Percentiles rank a stretch among this genome's conserved stretches.
Conservation (phyloP, 1,140 invertebrate species). For the Sarcophaga bullata region DNA sequence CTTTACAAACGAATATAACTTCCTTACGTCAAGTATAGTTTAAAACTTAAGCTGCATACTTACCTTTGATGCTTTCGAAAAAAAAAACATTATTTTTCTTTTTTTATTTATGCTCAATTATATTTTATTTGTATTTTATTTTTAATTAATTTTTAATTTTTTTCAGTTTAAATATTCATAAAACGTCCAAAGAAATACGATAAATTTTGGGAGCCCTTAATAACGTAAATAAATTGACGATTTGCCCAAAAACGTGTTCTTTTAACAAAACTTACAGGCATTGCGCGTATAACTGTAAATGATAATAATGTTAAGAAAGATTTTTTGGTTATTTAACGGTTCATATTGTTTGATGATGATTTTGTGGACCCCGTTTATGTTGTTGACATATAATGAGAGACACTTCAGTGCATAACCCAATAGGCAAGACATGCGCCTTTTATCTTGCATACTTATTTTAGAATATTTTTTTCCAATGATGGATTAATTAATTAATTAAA, state of each 20-base stretch:
- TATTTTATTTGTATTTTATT: not conserved
- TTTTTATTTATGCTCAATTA: not conserved
- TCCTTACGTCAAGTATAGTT: too few species aligned
- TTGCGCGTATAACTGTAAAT: not conserved
- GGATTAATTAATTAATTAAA: too few species aligned
- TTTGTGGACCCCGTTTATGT: too few species aligned
- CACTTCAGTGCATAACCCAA: too few species aligned
- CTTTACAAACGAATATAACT: too few species aligned
- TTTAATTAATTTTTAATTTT: conserved; percentile 8
- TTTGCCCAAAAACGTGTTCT: conserved; percentile 42
- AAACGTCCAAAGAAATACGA: conserved; percentile 33
- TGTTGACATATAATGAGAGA: too few species aligned
- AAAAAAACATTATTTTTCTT: not conserved
- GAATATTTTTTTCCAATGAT: too few species aligned
- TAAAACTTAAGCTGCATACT: too few species aligned
- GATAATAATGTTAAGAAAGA: not conserved
- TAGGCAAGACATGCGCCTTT: too few species aligned
- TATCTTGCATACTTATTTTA: too few species aligned
- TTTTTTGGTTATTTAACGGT: not conserved
- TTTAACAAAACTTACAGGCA: not conserved
- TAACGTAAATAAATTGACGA: conserved; percentile 44
- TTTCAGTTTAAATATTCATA: not conserved
- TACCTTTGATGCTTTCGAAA: too few species aligned
- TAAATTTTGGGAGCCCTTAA: conserved; percentile 1
- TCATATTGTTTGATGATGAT: too few species aligned